Evolutionary conservation across 53 echinoderm and acorn worm species (phyloP).

Genomic region (Crossaster papposus): DNA sequence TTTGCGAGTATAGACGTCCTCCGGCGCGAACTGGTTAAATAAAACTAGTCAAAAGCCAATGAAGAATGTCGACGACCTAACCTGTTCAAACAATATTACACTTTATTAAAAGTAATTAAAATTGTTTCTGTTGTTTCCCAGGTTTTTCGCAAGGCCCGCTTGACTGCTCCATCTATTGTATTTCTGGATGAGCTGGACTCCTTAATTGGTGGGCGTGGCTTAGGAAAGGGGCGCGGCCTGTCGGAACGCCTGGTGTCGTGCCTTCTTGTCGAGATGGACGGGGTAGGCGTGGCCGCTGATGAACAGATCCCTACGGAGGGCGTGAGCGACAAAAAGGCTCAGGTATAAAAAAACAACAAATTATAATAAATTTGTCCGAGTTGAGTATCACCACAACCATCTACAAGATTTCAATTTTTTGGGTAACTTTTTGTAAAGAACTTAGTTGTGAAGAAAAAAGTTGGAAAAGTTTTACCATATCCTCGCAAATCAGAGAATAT

Average conservation of each 20-base stretch:
- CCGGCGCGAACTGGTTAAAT: too few relatives aligned
- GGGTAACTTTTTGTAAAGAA: too few relatives aligned
- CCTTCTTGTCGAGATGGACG: constrained; percentile 72
- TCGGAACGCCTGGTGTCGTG: constrained; percentile 64
- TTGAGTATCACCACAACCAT: not conserved
- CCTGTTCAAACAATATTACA: not conserved
- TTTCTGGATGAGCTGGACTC: constrained; percentile 75
- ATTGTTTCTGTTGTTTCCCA: not conserved
- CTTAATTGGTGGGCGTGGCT: constrained; percentile 65
- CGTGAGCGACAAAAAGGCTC: not conserved
- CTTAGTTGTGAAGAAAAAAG: too few relatives aligned
- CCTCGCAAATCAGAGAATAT: too few relatives aligned
- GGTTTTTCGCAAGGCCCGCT: constrained; percentile 70
- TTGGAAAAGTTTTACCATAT: too few relatives aligned
- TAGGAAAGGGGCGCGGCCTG: constrained; percentile 48
- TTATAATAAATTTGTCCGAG: not conserved
- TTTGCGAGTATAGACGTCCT: too few relatives aligned
- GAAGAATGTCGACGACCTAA: too few relatives aligned
- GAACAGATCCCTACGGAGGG: constrained; percentile 27
- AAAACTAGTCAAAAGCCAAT: too few relatives aligned
- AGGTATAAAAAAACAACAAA: not conserved
- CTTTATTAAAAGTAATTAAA: not conserved
- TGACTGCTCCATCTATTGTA: constrained; percentile 65
- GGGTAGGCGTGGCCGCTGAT: constrained; percentile 25
- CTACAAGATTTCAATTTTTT: too few relatives aligned